A percentile compares a stretch with the other conserved stretches of the same genome.
These are phyloP conservation scores for Cosmorhoe ocellata DNA, from an alignment of 2,888 invertebrate genomes.

Conservation along the genomic window DNA sequence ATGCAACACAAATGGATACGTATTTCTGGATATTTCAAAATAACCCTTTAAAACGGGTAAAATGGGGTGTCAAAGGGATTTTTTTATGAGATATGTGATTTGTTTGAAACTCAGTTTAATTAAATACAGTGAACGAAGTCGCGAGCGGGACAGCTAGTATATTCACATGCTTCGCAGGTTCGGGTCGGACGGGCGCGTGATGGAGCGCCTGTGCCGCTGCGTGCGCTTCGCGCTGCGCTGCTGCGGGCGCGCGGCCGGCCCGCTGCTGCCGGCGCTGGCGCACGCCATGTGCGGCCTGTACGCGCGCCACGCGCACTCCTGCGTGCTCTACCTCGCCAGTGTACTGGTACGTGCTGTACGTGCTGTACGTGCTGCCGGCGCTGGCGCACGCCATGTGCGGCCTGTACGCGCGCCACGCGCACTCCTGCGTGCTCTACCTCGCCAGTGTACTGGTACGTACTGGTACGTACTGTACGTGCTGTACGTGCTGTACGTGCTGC, in stretches of 20 bases:
- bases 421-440: constrained; percentile 78
- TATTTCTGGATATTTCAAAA: no score
- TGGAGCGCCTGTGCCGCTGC: constrained; percentile 96
- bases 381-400: constrained; percentile 88
- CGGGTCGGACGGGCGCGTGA: constrained; percentile 88
- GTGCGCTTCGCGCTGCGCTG: constrained; percentile 91
- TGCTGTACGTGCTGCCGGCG: constrained; percentile 81
- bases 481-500: constrained; percentile 77
- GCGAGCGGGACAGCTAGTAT: no score
- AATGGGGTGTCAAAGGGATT: no score
- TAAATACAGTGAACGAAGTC: no score
- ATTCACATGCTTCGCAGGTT: no score
- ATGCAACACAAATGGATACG: no score
- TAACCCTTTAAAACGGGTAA: no score
- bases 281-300: constrained; percentile 89
- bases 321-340: constrained; percentile 90
- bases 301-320: constrained; percentile 87
- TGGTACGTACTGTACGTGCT: no score
- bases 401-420: constrained; percentile 87
- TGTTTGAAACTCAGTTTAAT: no score
- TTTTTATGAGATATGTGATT: no score
- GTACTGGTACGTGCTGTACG: constrained; percentile 85
- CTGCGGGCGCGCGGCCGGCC: constrained; percentile 87
- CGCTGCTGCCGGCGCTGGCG: constrained; percentile 86
- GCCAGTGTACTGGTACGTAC: constrained; percentile 76